Evolutionary conservation across 2,797 vertebrate species (phyloP).

Genomic region (Nasua narica): DNA sequence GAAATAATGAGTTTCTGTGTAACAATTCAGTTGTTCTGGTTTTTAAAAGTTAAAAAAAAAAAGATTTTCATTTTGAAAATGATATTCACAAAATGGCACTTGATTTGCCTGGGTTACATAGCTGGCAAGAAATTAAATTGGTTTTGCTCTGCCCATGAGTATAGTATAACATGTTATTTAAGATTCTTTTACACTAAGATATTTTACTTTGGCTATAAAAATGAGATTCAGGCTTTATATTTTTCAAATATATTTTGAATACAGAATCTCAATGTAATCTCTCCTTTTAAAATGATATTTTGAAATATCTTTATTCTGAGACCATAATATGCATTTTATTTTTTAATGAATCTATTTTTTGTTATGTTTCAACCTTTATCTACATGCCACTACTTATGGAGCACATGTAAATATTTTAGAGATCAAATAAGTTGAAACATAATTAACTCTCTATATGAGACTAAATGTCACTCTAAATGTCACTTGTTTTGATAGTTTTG

Average conservation of each 20-base stretch:
- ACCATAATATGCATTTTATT: neutral
- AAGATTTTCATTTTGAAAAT: neutral
- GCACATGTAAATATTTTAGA: neutral
- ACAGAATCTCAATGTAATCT: fast-evolving
- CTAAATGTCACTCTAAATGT: neutral
- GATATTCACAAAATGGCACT: neutral
- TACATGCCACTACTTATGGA: neutral
- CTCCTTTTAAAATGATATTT: neutral
- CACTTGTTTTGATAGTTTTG: neutral
- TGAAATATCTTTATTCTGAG: neutral
- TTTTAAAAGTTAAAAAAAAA: neutral
- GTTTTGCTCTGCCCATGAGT: neutral
- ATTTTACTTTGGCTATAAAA: neutral
- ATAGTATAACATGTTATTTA: neutral
- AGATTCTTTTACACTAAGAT: neutral
- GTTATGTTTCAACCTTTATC: neutral
- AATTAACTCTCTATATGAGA: neutral
- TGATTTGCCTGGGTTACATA: neutral
- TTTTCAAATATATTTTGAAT: neutral
- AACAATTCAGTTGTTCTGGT: neutral
- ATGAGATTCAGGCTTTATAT: neutral
- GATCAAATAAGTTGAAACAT: neutral
- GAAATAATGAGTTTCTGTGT: neutral
- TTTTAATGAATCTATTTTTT: neutral
- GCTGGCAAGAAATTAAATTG: neutral